Base-by-base conservation (phyloP, 2,797 vertebrate genomes). In the Malacoraja senta region DNA sequence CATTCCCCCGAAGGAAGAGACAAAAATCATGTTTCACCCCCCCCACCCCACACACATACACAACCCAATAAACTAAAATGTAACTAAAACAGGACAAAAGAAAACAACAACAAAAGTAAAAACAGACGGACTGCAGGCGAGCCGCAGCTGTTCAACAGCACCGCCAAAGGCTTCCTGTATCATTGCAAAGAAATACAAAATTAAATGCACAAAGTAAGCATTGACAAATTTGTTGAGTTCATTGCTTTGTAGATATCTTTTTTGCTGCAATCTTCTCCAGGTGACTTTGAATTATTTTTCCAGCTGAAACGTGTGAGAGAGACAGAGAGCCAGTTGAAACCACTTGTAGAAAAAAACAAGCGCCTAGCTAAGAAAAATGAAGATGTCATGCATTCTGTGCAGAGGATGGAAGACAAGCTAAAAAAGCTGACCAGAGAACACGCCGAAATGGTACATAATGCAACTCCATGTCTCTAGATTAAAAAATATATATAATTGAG, bases 371-470 rank as follows among this genome's bases (percentile, higher is more conserved):
- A 99, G 96, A 99, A 99, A 96, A 98, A 98, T 2, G 98, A 99
- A 65, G 98, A 99, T 94, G 95, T 98, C 93, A 95, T 98, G 94
- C 98, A 98, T 94, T 98, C 98, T 1, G 96, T 99, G 93, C 99
- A 99, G 95, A 97, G 98, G 93, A 99, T 99, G 98, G 99, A 99
- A 95, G 98, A 99, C 95, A 99, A 99, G 94, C 96, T 99, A 58
- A 99, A 99, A 96, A 97, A 96, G 94, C 96, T 99, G 58, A 98
- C 98, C 0, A 95, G 98, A 72, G 98, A 99, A 93, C 98, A 98
- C 0, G 98, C 97, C 53, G 98, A 99, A 94, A 96, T 98, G 97
- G 99, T 99, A 94, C 38, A 76, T 8, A 1, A n/a, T 76, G 38
- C 90, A 92, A 84, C 24, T 17, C 77, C 77, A 78, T 78, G n/a